Conservation (phyloP, 23 tunicate genomes). For the Trididemnum nubilum region DNA sequence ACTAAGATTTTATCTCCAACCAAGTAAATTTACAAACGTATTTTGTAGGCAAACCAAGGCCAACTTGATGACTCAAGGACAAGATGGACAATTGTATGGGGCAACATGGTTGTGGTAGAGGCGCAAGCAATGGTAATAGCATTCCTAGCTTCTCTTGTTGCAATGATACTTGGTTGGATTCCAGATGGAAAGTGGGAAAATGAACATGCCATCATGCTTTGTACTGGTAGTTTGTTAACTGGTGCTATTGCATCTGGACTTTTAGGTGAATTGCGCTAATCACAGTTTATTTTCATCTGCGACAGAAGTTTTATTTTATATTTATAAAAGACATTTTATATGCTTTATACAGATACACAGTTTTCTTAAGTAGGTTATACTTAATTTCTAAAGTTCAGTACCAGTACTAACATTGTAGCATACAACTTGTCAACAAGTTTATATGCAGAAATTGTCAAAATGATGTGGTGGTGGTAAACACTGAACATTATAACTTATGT, state of each 20-base stretch:
- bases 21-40: too few species aligned
- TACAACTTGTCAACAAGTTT: too few species aligned
- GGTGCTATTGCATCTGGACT: slow-evolving; percentile 92
- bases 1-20: too few species aligned
- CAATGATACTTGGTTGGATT: slow-evolving; percentile 94
- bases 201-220: slow-evolving; percentile 80
- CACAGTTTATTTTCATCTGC: too few species aligned
- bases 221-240: slow-evolving; percentile 83
- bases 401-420: too few species aligned
- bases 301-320: neutral
- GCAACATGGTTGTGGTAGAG: slow-evolving; percentile 83
- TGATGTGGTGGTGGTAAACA: too few species aligned
- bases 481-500: too few species aligned
- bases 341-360: too few species aligned
- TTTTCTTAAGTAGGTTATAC: too few species aligned
- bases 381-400: too few species aligned
- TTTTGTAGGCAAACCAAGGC: slow-evolving; percentile 78
- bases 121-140: slow-evolving; percentile 97
- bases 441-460: too few species aligned
- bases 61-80: slow-evolving; percentile 47
- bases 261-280: slow-evolving; percentile 61
- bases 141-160: slow-evolving; percentile 88
- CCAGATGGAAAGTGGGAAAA: slow-evolving; percentile 96
- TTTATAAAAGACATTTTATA: too few species aligned
- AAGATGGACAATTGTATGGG: slow-evolving; percentile 55